These are phyloP conservation scores for Platorchestia sp. DNA, from an alignment of 1,140 invertebrate species.

Conservation along the genomic window DNA sequence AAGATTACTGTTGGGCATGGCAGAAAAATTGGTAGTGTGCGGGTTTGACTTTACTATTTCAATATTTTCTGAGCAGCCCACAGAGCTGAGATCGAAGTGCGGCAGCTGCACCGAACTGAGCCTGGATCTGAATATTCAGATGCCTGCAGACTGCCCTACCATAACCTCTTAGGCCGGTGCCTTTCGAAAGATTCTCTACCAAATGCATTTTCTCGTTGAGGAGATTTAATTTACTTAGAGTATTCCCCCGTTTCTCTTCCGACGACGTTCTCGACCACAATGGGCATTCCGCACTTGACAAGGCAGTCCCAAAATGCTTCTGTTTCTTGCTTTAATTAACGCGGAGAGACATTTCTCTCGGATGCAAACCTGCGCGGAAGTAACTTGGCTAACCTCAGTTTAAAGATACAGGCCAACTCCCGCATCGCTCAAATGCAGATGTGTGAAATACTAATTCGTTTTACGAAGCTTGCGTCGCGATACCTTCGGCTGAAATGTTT, in stretches of 20 bases:
- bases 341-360: not conserved
- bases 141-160: not conserved
- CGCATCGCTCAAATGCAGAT: not conserved
- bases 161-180: not conserved
- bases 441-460: not conserved
- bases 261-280: not conserved
- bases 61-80: not conserved
- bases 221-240: not conserved
- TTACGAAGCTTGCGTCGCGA: not conserved
- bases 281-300: not conserved
- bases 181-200: not conserved
- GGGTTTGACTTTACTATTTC: not conserved
- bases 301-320: not conserved
- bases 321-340: not conserved
- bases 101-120: not conserved
- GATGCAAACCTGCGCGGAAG: not conserved
- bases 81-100: not conserved
- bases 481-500: not conserved
- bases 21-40: not conserved
- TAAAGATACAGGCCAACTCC: not conserved
- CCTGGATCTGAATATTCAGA: constrained; percentile 7
- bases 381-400: not conserved
- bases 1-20: not conserved
- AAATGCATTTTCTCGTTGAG: not conserved
- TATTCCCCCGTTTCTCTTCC: not conserved